Evolutionary conservation across 2,113 vertebrate species (phyloP), one percentile per base, ranked within the genome.

Genomic region (Anarrhichthys ocellatus): DNA sequence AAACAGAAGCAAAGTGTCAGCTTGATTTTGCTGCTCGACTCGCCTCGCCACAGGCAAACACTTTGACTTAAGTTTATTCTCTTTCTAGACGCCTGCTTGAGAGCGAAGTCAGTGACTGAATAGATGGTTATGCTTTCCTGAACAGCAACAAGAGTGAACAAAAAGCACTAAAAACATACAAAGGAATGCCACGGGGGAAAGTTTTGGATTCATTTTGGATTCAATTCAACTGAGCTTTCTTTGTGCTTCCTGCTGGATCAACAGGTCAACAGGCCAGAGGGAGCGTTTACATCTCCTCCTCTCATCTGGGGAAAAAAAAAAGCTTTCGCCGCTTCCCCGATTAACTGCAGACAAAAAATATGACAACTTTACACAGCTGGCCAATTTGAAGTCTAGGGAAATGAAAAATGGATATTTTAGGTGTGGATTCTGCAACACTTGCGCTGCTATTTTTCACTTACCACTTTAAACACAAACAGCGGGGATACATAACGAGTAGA

Each of bases 1-100:
- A 89, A 92, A 92, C 82, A 82, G 81, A 89, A 89, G 88, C 88
- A 83, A 80, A 83, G 78, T 73, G 83, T 84, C 77, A 80, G 73
- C 81, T 59, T n/a, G 24, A 79, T 22, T 52, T 42, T 67, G 65
- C 66, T 20, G 40, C 20, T 38, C 38, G 54, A 76, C 75, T 73
- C 63, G 20, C 59, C 59, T 59, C 32, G 27, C 74, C 78, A 70
- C 71, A 78, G 52, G 58, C 80, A 71, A 56, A 85, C 67, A 82
- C 71, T 76, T 72, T 80, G 66, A 68, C 59, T 81, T 22, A 11
- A 48, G 22, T 50, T 80, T 82, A 5, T 42, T 4, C 44, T 10
- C 9, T 40, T 58, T 63, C 81, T 79, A n/a, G 62, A 73, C 32
- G 54, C 56, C 77, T 88, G 84, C 72, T 42, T 69, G 27, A 73